Base-by-base conservation (phyloP, 1,140 invertebrate species). In the Drosophila parabipectinata region DNA sequence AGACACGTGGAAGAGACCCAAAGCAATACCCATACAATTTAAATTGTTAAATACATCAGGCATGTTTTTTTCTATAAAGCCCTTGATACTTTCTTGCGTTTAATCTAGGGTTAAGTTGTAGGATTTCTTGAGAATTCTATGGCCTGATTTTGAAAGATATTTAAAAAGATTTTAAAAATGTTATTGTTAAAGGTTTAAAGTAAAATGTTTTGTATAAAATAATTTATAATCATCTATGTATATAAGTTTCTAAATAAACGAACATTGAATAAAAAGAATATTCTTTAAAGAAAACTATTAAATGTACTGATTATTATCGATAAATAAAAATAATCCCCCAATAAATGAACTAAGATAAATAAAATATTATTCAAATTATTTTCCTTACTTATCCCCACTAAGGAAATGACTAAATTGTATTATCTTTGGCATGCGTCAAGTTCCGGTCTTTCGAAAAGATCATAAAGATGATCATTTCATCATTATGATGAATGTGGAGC, bases 391-490 rank as follows among this genome's bases (percentile, higher is more conserved):
- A 12, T 9, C 1, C 34, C 34, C 12, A n/a, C 34, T n/a, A 21
- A 32, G 51, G 50, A 53, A 64, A 52, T 45, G 59, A 57, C 61
- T 28, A 28, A 28, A 80, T 77, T 58, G 60, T 55, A 80, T 59
- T n/a, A 32, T 39, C 52, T 6, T 74, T 82, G 82, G 74, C 78
- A 85, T 87, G 82, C 85, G 82, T 63, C 82, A 82, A 85, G 82
- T 85, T 85, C 82, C 82, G 81, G 82, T 21, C 21, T 2, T 52
- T 32, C 39, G 10, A 14, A 14, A n/a, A 8, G 54, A 63, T 63
- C 79, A 68, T 74, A 67, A 71, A 67, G 79, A 69, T 66, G 28
- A 82, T 73, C 37, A 10, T n/a, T 51, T 48, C 59, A 69, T 63
- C 44, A 21, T 54, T 56, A 52, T 45, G 63, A 56, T 68, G 45